Evolutionary conservation across 2,113 vertebrate species (phyloP).

Genomic region (Peucedramus taeniatus): DNA sequence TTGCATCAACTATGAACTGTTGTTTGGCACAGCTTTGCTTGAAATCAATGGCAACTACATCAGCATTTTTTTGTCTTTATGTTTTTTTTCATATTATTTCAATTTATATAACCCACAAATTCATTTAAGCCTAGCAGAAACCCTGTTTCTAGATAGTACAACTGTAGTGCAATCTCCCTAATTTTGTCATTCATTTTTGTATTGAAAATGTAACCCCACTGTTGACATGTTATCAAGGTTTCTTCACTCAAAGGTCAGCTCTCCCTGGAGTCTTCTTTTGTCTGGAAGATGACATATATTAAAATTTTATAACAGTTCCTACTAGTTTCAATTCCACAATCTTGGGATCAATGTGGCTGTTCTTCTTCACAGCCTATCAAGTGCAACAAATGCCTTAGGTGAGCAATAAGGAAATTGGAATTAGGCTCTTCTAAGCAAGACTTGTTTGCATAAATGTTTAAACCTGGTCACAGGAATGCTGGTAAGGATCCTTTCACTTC

Average conservation of each 20-base stretch:
- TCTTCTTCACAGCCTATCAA: background rate
- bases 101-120: background rate
- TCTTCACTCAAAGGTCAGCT: conserved; percentile 17
- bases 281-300: conserved; percentile 42
- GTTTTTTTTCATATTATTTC: background rate
- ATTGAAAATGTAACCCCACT: conserved; percentile 2
- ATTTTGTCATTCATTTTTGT: background rate
- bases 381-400: background rate
- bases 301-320: conserved; percentile 39
- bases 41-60: background rate
- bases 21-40: background rate
- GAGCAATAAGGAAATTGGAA: background rate
- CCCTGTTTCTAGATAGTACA: background rate
- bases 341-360: background rate
- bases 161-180: background rate
- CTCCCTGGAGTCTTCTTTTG: conserved; percentile 6
- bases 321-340: background rate
- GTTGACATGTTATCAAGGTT: background rate
- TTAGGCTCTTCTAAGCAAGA: background rate
- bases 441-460: background rate
- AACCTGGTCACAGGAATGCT: background rate
- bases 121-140: background rate
- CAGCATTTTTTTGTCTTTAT: background rate
- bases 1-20: background rate
- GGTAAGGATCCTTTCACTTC: background rate